A percentile compares a stretch with the other conserved stretches of the same genome.
Conservation (phyloP, 2,113 vertebrate species). For the Artemisiospiza belli region DNA sequence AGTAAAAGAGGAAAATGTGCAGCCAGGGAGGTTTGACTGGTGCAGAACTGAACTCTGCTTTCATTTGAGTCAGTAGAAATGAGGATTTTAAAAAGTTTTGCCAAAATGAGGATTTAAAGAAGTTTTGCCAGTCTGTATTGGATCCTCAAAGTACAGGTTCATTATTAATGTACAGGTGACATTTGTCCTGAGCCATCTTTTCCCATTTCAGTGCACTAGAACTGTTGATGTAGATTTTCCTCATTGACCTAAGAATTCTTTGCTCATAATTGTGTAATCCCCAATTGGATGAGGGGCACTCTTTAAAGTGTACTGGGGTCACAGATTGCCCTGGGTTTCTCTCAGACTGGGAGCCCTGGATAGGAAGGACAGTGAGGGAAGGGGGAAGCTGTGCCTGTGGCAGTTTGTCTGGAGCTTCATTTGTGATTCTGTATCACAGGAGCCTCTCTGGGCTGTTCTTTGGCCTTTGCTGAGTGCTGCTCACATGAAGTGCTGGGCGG, state of each 20-base stretch:
- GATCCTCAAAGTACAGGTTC: background rate
- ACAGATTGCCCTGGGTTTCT: background rate
- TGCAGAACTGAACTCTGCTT: background rate
- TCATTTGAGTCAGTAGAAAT: background rate
- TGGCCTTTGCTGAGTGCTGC: background rate
- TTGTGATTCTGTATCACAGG: background rate
- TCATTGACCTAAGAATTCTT: background rate
- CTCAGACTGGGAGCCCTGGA: background rate
- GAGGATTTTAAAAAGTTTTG: background rate
- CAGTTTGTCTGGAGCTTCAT: background rate
- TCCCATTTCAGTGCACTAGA: background rate
- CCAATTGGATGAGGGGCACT: background rate
- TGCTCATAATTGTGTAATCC: background rate
- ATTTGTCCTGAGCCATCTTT: background rate
- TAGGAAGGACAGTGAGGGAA: background rate
- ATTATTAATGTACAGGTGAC: background rate
- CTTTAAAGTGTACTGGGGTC: background rate
- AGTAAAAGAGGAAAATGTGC: background rate
- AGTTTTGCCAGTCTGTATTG: background rate
- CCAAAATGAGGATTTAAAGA: background rate
- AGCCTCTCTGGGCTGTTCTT: background rate
- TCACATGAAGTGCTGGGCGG: background rate
- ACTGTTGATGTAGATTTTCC: background rate
- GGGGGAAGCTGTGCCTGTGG: background rate
- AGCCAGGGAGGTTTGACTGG: background rate